A percentile compares a stretch with the other conserved stretches of the same genome.
Evolutionary conservation across 2,113 vertebrate species (phyloP).

Genomic region (Arothron firmamentum): DNA sequence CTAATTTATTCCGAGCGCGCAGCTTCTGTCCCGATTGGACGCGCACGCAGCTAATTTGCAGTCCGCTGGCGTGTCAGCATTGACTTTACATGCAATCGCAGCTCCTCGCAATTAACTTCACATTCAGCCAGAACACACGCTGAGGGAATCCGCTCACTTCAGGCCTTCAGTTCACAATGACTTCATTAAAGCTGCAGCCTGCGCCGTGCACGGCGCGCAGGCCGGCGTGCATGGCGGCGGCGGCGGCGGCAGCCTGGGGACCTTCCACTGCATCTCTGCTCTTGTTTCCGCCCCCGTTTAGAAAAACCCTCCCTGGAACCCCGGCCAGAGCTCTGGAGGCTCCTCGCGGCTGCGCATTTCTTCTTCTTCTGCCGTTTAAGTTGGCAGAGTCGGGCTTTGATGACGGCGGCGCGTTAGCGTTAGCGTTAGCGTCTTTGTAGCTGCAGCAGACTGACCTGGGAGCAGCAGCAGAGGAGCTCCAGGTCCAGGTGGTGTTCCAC

Average conservation of each 20-base stretch:
- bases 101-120: background rate
- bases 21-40: too few species aligned
- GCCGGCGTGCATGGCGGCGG: too few species aligned
- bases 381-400: too few species aligned
- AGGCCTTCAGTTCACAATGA: background rate
- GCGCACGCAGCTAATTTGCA: background rate
- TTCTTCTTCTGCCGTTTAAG: too few species aligned
- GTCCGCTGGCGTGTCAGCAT: background rate
- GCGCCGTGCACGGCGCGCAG: background rate
- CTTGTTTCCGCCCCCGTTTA: background rate
- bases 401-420: too few species aligned
- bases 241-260: background rate
- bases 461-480: conserved; percentile 17
- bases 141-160: background rate
- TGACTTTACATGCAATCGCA: background rate
- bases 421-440: too few species aligned
- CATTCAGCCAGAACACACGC: background rate
- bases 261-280: background rate
- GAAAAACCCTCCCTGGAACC: too few species aligned
- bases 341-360: too few species aligned
- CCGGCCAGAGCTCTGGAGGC: background rate
- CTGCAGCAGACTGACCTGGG: background rate
- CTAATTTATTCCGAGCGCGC: background rate
- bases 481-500: conserved; percentile 53
- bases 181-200: background rate